These are phyloP conservation scores for Drosophila aff. DNA, from an alignment of 1,140 invertebrate genomes.

Conservation along the genomic window DNA sequence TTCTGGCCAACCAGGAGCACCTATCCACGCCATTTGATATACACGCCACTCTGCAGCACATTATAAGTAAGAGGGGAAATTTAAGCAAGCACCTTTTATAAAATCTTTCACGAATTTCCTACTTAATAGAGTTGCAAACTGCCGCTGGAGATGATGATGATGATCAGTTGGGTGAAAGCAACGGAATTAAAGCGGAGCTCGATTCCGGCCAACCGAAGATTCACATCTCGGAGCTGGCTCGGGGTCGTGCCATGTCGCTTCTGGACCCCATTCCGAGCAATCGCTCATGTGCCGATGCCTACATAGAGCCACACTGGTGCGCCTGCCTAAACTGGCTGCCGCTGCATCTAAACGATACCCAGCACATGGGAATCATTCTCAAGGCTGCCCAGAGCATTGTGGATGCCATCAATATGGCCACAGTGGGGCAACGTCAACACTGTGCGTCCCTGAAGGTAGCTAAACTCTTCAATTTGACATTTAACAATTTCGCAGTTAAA, in stretches of 20 bases:
- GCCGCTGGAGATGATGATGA: constrained; percentile 30
- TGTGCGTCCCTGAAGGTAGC: constrained; percentile 86
- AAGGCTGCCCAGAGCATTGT: constrained; percentile 87
- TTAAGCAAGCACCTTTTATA: fast-evolving
- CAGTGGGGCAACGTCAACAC: constrained; percentile 85
- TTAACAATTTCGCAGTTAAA: too few species aligned
- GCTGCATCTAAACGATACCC: constrained; percentile 81
- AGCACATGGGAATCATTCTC: constrained; percentile 74
- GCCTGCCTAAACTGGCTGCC: constrained; percentile 92
- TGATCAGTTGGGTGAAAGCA: constrained; percentile 34
- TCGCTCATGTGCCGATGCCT: constrained; percentile 94
- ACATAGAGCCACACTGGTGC: constrained; percentile 97
- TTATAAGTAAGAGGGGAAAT: constrained; percentile 86
- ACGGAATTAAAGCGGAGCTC: too few species aligned
- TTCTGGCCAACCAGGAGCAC: constrained; percentile 89
- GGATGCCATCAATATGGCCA: constrained; percentile 87
- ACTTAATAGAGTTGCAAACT: constrained; percentile 51
- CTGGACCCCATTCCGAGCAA: constrained; percentile 88
- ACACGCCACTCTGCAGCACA: constrained; percentile 89
- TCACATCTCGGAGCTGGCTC: constrained; percentile 57
- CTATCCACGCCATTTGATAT: constrained; percentile 94
- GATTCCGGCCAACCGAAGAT: constrained; percentile 19
- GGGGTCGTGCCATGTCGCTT: constrained; percentile 70
- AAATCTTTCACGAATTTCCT: background rate
- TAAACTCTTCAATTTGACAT: background rate